Base-by-base conservation (phyloP, 2,888 invertebrate species). In the Malthinus seriepunctatus region DNA sequence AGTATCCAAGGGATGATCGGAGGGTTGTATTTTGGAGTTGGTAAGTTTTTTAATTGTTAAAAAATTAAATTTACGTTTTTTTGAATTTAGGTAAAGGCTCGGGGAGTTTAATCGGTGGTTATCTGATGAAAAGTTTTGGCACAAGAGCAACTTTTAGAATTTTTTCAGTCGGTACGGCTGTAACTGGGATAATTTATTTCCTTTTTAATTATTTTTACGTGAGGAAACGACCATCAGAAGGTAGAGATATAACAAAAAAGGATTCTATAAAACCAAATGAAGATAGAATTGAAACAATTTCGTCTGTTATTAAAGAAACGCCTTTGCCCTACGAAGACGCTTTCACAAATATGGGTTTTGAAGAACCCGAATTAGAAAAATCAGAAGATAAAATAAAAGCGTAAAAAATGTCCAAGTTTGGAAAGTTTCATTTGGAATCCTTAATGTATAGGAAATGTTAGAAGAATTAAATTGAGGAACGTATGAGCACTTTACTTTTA, bases 21-120 rank as follows among this genome's bases (percentile, higher is more conserved):
- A n/a, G 89, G 90, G 11, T 77, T 90, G n/a, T 90, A 91, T 73
- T 90, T 88, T 71, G 90, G 90, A 67, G 88, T 90, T 56, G 91
- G 90, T 88, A 73, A 75, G 81, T 72, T 7, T 11, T 33, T 14
- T 32, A 31, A 48, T 48, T 7, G 2, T 10, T 11, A 9, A 23
- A 23, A 23, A 23, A 23, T 5, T 35, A 9, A 10, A 35, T 3
- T 35, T 35, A 35, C 10, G 32, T 2, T 32, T n/a, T 9, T 11
- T 32, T 11, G n/a, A 38, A 73, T 79, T 9, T 75, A 90, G 89
- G 90, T 50, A 88, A 89, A 76, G 90, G 90, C 33, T 80, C 88
- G 5, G 91, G 91, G 42, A 89, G 90, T 74, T 77, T 91, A 54
- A 83, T 88, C 50, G 91, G 91, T 9, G 91, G 90, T 8, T 89